Evolutionary conservation across 2,113 vertebrate species (phyloP).

Genomic region (Myrmecobius fasciatus): DNA sequence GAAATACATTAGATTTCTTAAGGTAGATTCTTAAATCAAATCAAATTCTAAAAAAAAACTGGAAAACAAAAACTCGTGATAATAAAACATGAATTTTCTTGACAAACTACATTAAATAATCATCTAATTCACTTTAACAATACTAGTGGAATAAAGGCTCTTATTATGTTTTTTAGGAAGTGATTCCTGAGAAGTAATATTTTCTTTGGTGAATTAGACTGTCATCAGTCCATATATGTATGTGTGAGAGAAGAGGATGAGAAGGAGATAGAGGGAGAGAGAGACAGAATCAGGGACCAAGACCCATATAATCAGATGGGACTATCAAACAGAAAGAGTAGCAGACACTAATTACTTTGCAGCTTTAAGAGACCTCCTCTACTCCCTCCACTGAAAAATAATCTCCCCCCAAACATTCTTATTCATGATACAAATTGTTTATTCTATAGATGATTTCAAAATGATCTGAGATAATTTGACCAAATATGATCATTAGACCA

Average conservation of each 20-base stretch:
- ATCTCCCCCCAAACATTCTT: neutral
- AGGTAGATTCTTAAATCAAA: slow-evolving; percentile 48
- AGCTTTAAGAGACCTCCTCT: neutral
- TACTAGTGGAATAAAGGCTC: slow-evolving; percentile 41
- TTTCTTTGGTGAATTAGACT: slow-evolving; percentile 53
- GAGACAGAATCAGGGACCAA: no score
- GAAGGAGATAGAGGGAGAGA: no score
- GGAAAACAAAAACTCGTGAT: slow-evolving; percentile 66
- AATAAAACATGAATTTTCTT: slow-evolving; percentile 59
- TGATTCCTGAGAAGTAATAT: neutral
- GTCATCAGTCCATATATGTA: neutral
- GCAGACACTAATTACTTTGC: neutral
- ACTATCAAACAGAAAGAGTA: neutral
- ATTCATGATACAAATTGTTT: slow-evolving; percentile 25
- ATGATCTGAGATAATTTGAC: neutral
- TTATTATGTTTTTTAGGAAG: slow-evolving; percentile 49
- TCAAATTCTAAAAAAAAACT: slow-evolving; percentile 55
- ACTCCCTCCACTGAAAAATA: neutral
- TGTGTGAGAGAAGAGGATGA: neutral
- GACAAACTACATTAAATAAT: slow-evolving; percentile 61
- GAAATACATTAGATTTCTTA: slow-evolving; percentile 18
- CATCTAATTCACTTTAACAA: slow-evolving; percentile 50
- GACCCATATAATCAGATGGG: neutral
- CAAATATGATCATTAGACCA: neutral
- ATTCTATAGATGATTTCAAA: slow-evolving; percentile 31